A percentile compares a stretch with the other conserved stretches of the same genome.
These are phyloP conservation scores for Conger conger DNA, from an alignment of 2,113 vertebrate genomes.

Conservation along the genomic window DNA sequence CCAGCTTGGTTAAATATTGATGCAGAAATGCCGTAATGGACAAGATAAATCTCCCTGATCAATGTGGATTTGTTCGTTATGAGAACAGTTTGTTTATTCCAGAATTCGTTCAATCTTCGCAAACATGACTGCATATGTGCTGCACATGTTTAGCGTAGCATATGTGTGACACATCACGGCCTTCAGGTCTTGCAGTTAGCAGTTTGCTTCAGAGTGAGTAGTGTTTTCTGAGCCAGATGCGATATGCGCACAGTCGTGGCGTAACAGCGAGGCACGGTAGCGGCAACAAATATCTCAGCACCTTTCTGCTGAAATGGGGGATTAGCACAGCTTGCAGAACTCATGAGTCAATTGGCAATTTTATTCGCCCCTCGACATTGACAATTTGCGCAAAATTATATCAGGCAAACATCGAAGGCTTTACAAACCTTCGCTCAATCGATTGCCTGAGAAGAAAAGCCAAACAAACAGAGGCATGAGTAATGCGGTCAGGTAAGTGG, in stretches of 20 bases:
- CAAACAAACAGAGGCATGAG: neutral
- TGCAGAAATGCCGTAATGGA: constrained; percentile 36
- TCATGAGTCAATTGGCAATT: neutral
- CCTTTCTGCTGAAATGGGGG: neutral
- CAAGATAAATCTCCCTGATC: constrained; percentile 22
- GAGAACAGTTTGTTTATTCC: neutral
- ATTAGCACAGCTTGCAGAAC: neutral
- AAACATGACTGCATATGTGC: neutral
- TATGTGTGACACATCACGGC: neutral
- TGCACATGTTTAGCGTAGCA: neutral
- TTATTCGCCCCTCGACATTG: neutral
- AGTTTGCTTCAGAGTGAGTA: neutral
- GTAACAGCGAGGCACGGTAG: neutral
- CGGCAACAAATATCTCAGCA: neutral
- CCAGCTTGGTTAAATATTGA: constrained; percentile 36
- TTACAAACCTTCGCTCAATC: neutral
- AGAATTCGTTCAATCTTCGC: neutral
- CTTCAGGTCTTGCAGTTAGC: no score
- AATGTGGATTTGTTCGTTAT: constrained; percentile 21
- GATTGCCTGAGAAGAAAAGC: neutral
- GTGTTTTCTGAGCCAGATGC: neutral
- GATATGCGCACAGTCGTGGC: neutral
- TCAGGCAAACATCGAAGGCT: neutral
- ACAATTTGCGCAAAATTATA: neutral
- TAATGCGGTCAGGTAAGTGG: neutral